Evolutionary conservation across 37 sponge, comb jelly and placozoan genomes (phyloP).

Genomic region (Agelas oroides): DNA sequence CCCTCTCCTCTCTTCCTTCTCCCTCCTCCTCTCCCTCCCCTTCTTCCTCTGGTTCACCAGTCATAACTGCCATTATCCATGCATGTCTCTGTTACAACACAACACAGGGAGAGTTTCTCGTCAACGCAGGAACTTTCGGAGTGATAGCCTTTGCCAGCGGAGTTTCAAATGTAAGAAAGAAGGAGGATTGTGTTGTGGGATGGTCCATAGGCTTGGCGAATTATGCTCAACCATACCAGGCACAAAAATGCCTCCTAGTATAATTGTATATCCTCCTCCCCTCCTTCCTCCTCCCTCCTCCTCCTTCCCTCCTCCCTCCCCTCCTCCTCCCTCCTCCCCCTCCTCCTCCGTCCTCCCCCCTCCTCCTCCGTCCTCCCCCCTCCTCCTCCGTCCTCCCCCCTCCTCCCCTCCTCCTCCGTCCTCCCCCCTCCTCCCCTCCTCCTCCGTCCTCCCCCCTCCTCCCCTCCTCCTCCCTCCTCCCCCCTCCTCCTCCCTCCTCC

Average conservation of each 20-base stretch:
- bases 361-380: too few relatives aligned
- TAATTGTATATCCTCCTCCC: neutral
- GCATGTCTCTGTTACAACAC: too few relatives aligned
- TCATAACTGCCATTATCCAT: too few relatives aligned
- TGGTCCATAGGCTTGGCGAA: neutral
- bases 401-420: too few relatives aligned
- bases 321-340: too few relatives aligned
- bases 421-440: too few relatives aligned
- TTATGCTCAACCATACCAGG: too few relatives aligned
- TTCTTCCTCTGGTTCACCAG: too few relatives aligned
- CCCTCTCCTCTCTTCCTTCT: neutral
- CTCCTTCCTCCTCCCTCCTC: neutral
- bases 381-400: too few relatives aligned
- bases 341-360: too few relatives aligned
- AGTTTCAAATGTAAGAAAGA: constrained; percentile 56
- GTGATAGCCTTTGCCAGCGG: constrained; percentile 50
- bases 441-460: too few relatives aligned
- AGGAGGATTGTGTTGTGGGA: neutral
- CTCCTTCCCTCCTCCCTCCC: too few relatives aligned
- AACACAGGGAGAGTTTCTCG: constrained; percentile 75
- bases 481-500: neutral
- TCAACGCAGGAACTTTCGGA: constrained; percentile 67
- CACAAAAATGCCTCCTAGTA: neutral
- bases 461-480: neutral
- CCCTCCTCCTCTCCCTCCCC: neutral